Conservation (phyloP, 2,888 invertebrate genomes). For the Plagiodera versicolora region DNA sequence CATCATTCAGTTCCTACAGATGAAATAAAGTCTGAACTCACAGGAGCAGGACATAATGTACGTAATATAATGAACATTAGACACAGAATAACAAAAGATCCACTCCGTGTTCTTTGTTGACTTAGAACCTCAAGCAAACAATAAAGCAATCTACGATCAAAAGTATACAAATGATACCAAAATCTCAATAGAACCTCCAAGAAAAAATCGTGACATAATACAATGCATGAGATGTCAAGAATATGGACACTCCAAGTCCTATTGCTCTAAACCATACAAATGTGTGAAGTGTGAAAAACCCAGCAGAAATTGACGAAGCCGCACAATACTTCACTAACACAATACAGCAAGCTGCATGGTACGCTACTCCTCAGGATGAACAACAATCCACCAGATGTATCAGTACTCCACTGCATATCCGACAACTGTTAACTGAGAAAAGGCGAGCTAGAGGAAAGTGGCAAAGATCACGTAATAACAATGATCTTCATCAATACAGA, state of each 20-base stretch:
- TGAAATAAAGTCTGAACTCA: slow-evolving; percentile 4
- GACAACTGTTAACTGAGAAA: slow-evolving; percentile 5
- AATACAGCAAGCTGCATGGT: slow-evolving; percentile 7
- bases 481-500: background rate
- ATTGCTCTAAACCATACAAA: slow-evolving; percentile 19
- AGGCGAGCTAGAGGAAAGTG: slow-evolving; percentile 4
- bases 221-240: slow-evolving; percentile 25
- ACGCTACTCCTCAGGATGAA: background rate
- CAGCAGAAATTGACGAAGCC: slow-evolving; percentile 5
- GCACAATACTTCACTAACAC: slow-evolving; percentile 5
- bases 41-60: slow-evolving; percentile 7
- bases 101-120: slow-evolving; percentile 11
- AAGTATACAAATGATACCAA: background rate
- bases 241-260: slow-evolving; percentile 23
- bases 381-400: slow-evolving; percentile 6
- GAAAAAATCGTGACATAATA: slow-evolving; percentile 4
- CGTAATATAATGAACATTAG: slow-evolving; percentile 11
- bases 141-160: background rate
- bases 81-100: slow-evolving; percentile 7
- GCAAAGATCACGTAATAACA: background rate
- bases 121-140: slow-evolving; percentile 8
- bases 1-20: slow-evolving; percentile 3
- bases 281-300: slow-evolving; percentile 5
- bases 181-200: slow-evolving; percentile 8
- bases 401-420: slow-evolving; percentile 5